Conservation (phyloP, 2,888 invertebrate species). For the Chrysolina oricalcia region DNA sequence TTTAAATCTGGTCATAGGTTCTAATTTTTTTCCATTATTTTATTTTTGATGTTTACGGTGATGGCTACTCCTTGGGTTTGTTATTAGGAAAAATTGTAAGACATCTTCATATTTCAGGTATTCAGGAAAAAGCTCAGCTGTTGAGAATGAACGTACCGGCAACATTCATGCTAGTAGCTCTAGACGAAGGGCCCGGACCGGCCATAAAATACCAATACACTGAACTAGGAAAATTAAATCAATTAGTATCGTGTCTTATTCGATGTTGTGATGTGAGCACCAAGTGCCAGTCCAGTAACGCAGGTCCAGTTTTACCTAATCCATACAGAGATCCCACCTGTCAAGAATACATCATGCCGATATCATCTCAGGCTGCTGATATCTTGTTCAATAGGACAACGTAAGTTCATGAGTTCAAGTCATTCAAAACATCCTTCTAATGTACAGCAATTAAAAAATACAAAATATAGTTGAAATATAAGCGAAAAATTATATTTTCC, state of each 20-base stretch:
- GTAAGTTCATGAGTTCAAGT: constrained; percentile 70
- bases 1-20: too few species aligned
- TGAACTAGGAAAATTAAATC: constrained; percentile 94
- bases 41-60: too few species aligned
- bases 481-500: too few species aligned
- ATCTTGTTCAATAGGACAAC: constrained; percentile 87
- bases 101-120: constrained; percentile 69
- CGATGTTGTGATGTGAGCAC: constrained; percentile 90
- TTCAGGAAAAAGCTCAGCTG: constrained; percentile 78
- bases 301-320: constrained; percentile 79
- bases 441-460: too few species aligned
- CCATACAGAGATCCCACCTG: constrained; percentile 81
- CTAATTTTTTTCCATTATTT: too few species aligned
- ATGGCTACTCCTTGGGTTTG: too few species aligned
- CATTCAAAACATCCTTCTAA: not conserved
- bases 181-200: constrained; percentile 94
- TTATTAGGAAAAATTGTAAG: not conserved
- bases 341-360: constrained; percentile 78
- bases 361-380: constrained; percentile 85
- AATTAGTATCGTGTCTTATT: constrained; percentile 90
- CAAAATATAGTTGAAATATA: too few species aligned
- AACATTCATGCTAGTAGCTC: constrained; percentile 91
- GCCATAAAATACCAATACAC: constrained; percentile 97
- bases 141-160: constrained; percentile 89
- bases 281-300: constrained; percentile 74